Evolutionary conservation across 2,113 vertebrate genomes (phyloP).

Genomic region (Choloepus hoffmanni): DNA sequence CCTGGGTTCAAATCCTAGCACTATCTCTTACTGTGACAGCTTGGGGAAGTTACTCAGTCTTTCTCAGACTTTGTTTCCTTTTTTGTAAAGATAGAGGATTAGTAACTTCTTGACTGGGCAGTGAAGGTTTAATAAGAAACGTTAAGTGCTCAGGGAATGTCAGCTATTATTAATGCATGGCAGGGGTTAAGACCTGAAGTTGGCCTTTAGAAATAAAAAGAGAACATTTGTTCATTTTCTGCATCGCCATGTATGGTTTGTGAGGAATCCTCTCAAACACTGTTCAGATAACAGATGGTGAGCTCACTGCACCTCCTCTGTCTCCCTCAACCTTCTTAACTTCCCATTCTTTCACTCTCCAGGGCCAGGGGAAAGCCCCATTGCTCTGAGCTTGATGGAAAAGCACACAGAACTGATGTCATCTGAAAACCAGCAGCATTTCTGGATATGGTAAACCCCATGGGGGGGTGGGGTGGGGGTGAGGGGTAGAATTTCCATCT

Average conservation of each 20-base stretch:
- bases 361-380: neutral
- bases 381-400: neutral
- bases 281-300: neutral
- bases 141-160: neutral
- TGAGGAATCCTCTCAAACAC: neutral
- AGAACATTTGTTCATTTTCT: neutral
- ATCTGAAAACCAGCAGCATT: neutral
- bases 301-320: neutral
- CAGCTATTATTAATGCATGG: neutral
- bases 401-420: neutral
- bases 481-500: neutral
- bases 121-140: neutral
- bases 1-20: neutral
- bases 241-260: neutral
- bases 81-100: neutral
- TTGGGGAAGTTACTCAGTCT: neutral
- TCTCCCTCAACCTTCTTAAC: neutral
- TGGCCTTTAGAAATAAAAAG: constrained; percentile 8
- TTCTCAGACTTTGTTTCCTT: neutral
- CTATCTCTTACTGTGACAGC: neutral
- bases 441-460: neutral
- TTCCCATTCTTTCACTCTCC: neutral
- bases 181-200: neutral
- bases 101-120: neutral
- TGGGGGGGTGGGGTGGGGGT: neutral